Percentiles rank a stretch among this genome's conserved stretches.
These are phyloP conservation scores for Elmis aenea DNA, from an alignment of 2,888 invertebrate genomes.

Conservation along the genomic window DNA sequence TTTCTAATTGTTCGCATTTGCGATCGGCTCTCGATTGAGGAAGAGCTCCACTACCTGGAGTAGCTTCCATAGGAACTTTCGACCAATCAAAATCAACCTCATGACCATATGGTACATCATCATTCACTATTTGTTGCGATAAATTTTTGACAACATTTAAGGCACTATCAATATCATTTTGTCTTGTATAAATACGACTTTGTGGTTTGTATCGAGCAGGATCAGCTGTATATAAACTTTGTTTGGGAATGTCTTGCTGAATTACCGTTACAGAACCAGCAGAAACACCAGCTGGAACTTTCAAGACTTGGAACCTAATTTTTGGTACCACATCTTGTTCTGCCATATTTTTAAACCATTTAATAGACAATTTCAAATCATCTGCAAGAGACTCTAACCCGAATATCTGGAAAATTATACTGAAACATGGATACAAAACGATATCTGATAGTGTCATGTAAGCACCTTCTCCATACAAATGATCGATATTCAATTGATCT, in stretches of 20 bases:
- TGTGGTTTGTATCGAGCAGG: constrained; percentile 70
- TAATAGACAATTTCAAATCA: constrained; percentile 56
- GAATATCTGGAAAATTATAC: constrained; percentile 54
- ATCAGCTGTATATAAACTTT: constrained; percentile 74
- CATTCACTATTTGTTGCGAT: not conserved
- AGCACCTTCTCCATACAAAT: constrained; percentile 79
- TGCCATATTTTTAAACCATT: constrained; percentile 57
- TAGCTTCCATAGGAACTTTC: constrained; percentile 65
- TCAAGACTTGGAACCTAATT: constrained; percentile 10
- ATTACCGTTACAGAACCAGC: constrained; percentile 24
- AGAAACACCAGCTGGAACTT: constrained; percentile 14
- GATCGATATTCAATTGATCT: constrained; percentile 54
- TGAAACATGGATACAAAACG: constrained; percentile 68
- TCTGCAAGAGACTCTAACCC: constrained; percentile 38
- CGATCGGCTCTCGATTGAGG: constrained; percentile 67
- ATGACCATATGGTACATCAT: constrained; percentile 40
- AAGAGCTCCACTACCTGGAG: constrained; percentile 73
- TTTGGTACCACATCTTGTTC: constrained; percentile 15
- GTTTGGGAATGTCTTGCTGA: constrained; percentile 29
- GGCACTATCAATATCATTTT: constrained; percentile 66
- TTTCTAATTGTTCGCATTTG: constrained; percentile 85
- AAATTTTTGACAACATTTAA: constrained; percentile 1
- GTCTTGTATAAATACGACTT: constrained; percentile 70
- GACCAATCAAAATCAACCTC: constrained; percentile 61
- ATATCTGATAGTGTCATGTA: constrained; percentile 79